phyloP scores from a whole-genome alignment of 2,113 vertebrate genomes.

The Mobula birostris region DNA sequence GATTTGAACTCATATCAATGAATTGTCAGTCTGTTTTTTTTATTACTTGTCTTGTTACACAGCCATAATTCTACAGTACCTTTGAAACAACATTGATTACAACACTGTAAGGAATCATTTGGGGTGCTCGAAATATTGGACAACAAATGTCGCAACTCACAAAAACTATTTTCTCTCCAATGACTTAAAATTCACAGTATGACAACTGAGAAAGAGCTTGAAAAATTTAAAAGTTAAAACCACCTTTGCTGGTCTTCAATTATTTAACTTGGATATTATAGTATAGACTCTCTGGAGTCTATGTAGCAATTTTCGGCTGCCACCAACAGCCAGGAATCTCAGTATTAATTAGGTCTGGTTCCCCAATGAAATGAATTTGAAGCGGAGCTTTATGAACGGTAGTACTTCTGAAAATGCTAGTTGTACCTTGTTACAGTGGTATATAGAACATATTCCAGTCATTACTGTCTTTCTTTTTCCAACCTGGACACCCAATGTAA shows the following conservation, averaged over 20 bases:
- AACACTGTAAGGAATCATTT: not conserved
- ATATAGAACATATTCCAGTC: slow-evolving; percentile 12
- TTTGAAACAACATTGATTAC: not conserved
- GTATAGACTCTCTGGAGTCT: slow-evolving; percentile 37
- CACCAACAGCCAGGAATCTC: slow-evolving; percentile 29
- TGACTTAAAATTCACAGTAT: not conserved
- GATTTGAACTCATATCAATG: too few relatives aligned
- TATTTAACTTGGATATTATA: slow-evolving; percentile 29
- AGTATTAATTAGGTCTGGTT: slow-evolving; percentile 33
- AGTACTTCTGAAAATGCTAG: not conserved
- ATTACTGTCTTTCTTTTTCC: not conserved
- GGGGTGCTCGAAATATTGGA: not conserved
- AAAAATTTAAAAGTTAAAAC: slow-evolving; percentile 1
- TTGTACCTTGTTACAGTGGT: not conserved
- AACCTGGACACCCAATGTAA: not conserved
- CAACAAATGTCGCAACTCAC: not conserved
- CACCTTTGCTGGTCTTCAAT: slow-evolving; percentile 19
- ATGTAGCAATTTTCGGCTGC: slow-evolving; percentile 22
- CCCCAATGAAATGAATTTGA: slow-evolving; percentile 36
- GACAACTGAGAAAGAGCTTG: not conserved
- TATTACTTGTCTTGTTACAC: too few relatives aligned
- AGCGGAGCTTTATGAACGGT: slow-evolving; percentile 25
- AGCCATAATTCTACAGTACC: too few relatives aligned
- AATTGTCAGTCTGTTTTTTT: too few relatives aligned
- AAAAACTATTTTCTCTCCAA: not conserved